These are phyloP conservation scores for Candoia aspera DNA, from an alignment of 2,113 vertebrate species.

Conservation along the genomic window DNA sequence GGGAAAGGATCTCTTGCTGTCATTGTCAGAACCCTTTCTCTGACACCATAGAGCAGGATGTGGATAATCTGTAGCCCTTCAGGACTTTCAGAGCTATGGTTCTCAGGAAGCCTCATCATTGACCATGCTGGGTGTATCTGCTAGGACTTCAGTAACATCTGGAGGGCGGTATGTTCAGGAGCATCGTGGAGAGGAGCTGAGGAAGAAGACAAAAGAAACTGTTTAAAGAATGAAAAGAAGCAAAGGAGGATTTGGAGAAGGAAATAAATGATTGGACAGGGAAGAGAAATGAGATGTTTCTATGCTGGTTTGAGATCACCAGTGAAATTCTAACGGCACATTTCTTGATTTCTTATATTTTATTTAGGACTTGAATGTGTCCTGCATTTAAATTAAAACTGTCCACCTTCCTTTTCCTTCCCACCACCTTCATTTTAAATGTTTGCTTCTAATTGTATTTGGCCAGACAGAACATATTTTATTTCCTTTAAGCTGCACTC, in stretches of 20 bases:
- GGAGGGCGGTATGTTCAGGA: no score
- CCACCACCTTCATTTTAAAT: conserved; percentile 55
- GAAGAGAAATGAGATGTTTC: neutral
- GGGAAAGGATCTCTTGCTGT: neutral
- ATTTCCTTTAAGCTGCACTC: conserved; percentile 62
- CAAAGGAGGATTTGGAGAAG: neutral
- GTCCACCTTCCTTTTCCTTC: conserved; percentile 39
- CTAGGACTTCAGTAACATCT: neutral
- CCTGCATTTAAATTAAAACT: conserved; percentile 55
- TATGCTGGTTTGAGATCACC: neutral
- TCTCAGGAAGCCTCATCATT: neutral
- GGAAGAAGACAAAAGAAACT: neutral
- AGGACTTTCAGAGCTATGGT: neutral
- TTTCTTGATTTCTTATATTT: neutral
- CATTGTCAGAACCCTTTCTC: neutral
- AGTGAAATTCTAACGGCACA: neutral
- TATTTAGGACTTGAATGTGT: conserved; percentile 45
- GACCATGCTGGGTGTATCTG: neutral
- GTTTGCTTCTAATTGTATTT: conserved; percentile 60
- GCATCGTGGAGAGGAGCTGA: neutral
- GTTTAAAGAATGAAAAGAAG: neutral
- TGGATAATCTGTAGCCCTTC: neutral
- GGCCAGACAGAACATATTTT: conserved; percentile 66
- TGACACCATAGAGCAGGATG: neutral
- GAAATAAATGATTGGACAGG: neutral